phyloP scores from a whole-genome alignment of 1,140 invertebrate genomes.

The Agrypnia vestita region DNA sequence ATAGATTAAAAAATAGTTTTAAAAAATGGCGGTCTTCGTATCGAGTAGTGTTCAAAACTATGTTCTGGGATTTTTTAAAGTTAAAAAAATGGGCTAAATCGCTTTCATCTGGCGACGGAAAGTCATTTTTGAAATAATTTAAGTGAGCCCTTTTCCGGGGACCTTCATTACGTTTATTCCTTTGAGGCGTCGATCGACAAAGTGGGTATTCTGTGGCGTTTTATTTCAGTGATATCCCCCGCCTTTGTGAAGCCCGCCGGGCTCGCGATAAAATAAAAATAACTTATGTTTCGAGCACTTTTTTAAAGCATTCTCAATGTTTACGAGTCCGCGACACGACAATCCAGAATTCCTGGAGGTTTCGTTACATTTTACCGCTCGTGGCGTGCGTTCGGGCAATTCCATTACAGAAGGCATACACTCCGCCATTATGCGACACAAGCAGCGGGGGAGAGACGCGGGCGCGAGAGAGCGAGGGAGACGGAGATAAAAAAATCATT shows the following conservation, averaged over 20 bases:
- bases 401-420: conserved; percentile 40
- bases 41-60: too few species aligned
- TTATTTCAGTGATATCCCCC: conserved; percentile 8
- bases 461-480: background rate
- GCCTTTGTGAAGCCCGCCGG: conserved; percentile 4
- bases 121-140: too few species aligned
- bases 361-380: conserved; percentile 38
- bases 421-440: conserved; percentile 51
- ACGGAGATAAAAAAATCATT: conserved; percentile 31
- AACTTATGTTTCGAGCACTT: conserved; percentile 56
- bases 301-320: conserved; percentile 52
- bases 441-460: conserved; percentile 12
- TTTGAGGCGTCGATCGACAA: too few species aligned
- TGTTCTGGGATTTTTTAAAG: too few species aligned
- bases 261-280: conserved; percentile 46
- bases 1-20: too few species aligned
- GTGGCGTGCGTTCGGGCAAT: conserved; percentile 48
- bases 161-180: too few species aligned
- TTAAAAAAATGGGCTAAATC: too few species aligned
- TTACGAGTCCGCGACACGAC: conserved; percentile 54
- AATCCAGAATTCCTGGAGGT: conserved; percentile 34
- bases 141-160: too few species aligned
- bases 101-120: too few species aligned
- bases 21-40: too few species aligned
- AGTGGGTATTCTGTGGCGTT: background rate